phyloP scores from a whole-genome alignment of 2,113 vertebrate species.

The Taxidea taxus region DNA sequence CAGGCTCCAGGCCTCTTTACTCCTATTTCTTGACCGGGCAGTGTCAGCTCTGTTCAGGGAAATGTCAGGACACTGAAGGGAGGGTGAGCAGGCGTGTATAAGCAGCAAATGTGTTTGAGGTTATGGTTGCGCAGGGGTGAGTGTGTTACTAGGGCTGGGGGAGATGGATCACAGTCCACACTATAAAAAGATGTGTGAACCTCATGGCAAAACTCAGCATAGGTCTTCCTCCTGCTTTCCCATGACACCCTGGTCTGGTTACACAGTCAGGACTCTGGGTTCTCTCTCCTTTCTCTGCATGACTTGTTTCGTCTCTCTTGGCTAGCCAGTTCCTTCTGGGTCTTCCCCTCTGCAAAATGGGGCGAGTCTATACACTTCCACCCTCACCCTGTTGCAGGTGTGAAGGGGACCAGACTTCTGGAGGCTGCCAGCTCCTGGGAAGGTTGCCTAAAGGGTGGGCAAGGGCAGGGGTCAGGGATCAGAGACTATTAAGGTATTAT shows the following conservation, averaged over 20 bases:
- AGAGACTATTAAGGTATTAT: accelerated
- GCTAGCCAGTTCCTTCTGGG: background rate
- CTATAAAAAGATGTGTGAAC: background rate
- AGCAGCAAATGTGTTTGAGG: background rate
- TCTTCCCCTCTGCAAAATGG: background rate
- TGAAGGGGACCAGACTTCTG: background rate
- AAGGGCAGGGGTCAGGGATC: background rate
- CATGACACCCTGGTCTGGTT: too few species aligned
- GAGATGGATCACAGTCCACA: background rate
- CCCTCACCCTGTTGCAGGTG: background rate
- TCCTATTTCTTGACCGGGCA: background rate
- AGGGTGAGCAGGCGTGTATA: background rate
- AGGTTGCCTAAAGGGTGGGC: background rate
- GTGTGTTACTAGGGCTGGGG: background rate
- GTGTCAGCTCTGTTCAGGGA: background rate
- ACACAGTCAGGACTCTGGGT: background rate
- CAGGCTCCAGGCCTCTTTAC: background rate
- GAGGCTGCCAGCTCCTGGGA: background rate
- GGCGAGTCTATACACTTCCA: background rate
- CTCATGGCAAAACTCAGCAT: background rate
- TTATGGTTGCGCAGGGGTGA: background rate
- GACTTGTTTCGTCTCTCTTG: background rate
- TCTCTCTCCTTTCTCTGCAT: background rate
- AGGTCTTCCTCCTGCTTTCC: background rate
- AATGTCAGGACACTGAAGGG: background rate